Percentiles rank a stretch among this genome's conserved stretches.
These are phyloP conservation scores for Darevskia nairensis DNA, from an alignment of 2,797 vertebrate species.

Conservation along the genomic window DNA sequence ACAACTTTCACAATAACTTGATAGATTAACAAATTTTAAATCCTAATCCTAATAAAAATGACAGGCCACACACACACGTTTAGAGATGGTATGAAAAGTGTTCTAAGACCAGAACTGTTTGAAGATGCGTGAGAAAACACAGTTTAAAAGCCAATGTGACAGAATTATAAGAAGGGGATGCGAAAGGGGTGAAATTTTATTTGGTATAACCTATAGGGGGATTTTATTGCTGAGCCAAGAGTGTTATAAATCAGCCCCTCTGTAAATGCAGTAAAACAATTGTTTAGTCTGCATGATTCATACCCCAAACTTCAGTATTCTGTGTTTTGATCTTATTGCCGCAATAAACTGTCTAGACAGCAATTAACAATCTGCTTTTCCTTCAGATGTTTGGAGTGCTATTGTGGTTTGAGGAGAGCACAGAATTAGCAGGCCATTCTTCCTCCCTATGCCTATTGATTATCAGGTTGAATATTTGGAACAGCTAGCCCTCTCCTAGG, in stretches of 20 bases:
- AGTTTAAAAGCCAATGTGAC: conserved; percentile 47
- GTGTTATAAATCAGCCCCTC: conserved; percentile 83
- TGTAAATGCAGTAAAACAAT: conserved; percentile 88
- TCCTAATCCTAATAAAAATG: not conserved
- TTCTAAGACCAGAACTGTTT: conserved; percentile 35
- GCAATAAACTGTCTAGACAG: conserved; percentile 99
- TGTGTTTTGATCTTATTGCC: conserved; percentile 95
- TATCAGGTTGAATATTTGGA: conserved; percentile 64
- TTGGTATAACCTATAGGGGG: conserved; percentile 78
- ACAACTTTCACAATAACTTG: not conserved
- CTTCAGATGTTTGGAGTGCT: conserved; percentile 84
- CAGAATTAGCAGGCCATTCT: conserved; percentile 67
- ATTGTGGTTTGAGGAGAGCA: conserved; percentile 67
- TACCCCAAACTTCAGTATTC: conserved; percentile 90
- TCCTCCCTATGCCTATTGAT: conserved; percentile 74
- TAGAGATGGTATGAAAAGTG: not conserved
- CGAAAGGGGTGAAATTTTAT: conserved; percentile 78
- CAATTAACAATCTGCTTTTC: conserved; percentile 88
- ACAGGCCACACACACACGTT: not conserved
- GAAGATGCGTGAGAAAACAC: conserved; percentile 30
- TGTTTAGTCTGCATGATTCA: conserved; percentile 92
- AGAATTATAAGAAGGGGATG: conserved; percentile 69
- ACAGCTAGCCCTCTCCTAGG: conserved; percentile 45
- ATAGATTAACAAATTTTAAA: not conserved
- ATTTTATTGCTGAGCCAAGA: conserved; percentile 79